phyloP scores from a whole-genome alignment of 1,140 invertebrate genomes.

The Aphis gossypii region DNA sequence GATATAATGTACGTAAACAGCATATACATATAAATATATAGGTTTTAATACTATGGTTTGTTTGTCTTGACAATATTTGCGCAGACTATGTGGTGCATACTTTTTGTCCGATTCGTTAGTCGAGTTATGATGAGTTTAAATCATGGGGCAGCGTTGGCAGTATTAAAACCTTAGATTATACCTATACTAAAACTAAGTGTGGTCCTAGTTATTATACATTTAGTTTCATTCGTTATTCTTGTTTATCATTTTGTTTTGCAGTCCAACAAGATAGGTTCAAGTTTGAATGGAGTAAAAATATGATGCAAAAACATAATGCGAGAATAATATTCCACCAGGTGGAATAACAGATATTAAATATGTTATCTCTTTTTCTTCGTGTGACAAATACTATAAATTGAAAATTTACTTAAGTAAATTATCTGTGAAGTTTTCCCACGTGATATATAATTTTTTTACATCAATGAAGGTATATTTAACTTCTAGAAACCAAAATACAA shows the following conservation, averaged over 20 bases:
- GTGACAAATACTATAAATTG: no score
- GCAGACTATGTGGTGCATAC: background rate
- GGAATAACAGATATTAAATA: no score
- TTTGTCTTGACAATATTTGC: background rate
- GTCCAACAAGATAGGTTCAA: fast-evolving
- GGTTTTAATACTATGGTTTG: background rate
- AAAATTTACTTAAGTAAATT: no score
- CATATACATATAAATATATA: no score
- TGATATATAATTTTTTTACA: no score
- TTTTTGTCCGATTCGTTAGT: background rate
- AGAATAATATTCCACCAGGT: background rate
- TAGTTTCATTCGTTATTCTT: background rate
- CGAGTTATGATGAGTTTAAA: no score
- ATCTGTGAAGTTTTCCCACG: no score
- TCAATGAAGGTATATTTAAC: no score
- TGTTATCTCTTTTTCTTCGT: no score
- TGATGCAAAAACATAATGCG: background rate
- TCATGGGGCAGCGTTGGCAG: no score
- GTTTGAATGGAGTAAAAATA: background rate
- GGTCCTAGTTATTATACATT: background rate
- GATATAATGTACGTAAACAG: background rate
- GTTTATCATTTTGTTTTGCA: background rate
- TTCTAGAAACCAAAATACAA: no score
- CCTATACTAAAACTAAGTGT: background rate
- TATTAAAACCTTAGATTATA: no score